A percentile compares a stretch with the other conserved stretches of the same genome.
phyloP scores from a whole-genome alignment of 2,888 invertebrate species.

The Drosophila acutilabella region DNA sequence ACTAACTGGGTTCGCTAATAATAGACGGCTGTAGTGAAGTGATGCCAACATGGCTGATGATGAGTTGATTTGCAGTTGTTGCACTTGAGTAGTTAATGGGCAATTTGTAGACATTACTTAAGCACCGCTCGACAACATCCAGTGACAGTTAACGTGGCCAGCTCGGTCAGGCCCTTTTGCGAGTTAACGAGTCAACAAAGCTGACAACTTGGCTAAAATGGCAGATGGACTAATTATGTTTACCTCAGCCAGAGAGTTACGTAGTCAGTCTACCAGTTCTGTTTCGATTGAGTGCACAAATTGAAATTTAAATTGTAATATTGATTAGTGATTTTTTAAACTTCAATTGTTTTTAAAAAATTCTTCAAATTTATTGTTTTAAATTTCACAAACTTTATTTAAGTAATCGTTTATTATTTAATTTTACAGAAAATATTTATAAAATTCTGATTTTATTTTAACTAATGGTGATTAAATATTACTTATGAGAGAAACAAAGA shows the following conservation, averaged over 20 bases:
- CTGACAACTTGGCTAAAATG: slow-evolving; percentile 6
- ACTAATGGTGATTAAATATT: no score
- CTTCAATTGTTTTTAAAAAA: no score
- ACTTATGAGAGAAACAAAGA: no score
- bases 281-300: not conserved
- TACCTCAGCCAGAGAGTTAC: not conserved
- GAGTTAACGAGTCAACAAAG: slow-evolving; percentile 5
- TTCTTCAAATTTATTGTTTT: no score
- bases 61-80: slow-evolving; percentile 45
- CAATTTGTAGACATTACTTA: slow-evolving; percentile 55
- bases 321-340: no score
- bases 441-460: no score
- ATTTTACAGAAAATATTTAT: no score
- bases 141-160: slow-evolving; percentile 22
- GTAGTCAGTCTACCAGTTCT: not conserved
- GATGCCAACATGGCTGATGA: slow-evolving; percentile 29
- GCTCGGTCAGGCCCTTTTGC: slow-evolving; percentile 9
- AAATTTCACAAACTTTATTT: no score
- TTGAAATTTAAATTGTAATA: not conserved
- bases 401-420: no score
- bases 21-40: not conserved
- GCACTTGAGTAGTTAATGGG: slow-evolving; percentile 35
- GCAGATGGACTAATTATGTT: slow-evolving; percentile 14
- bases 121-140: slow-evolving; percentile 28
- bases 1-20: slow-evolving; percentile 4